Evolutionary conservation across 2,888 invertebrate species (phyloP).

Genomic region (Acanthosepion pharaonis): DNA sequence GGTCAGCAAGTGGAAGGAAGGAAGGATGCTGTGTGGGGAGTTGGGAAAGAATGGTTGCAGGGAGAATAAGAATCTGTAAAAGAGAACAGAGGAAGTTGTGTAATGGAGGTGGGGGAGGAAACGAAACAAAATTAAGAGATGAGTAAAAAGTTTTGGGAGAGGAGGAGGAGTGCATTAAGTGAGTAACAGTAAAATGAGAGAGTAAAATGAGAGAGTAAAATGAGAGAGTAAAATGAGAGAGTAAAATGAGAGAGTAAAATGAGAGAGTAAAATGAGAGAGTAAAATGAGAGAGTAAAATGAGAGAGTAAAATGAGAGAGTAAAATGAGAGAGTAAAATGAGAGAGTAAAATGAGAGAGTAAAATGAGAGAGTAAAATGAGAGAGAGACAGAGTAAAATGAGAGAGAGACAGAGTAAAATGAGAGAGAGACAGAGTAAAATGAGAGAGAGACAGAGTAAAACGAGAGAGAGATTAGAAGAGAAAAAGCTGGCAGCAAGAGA

Average conservation of each 20-base stretch:
- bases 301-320: neutral
- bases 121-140: too few relatives aligned
- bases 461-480: neutral
- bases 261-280: neutral
- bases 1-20: too few relatives aligned
- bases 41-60: neutral
- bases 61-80: too few relatives aligned
- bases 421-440: neutral
- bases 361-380: constrained; percentile 11
- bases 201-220: neutral
- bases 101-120: too few relatives aligned
- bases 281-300: neutral
- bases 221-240: neutral
- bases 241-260: too few relatives aligned
- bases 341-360: neutral
- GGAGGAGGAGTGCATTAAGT: too few relatives aligned
- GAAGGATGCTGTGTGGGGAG: neutral
- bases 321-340: neutral
- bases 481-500: neutral
- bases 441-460: neutral
- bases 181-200: neutral
- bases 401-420: neutral
- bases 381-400: neutral
- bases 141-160: too few relatives aligned
- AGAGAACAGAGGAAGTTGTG: too few relatives aligned